Evolutionary conservation across 1,140 invertebrate species (phyloP).

Genomic region (Trichonephila clavata): DNA sequence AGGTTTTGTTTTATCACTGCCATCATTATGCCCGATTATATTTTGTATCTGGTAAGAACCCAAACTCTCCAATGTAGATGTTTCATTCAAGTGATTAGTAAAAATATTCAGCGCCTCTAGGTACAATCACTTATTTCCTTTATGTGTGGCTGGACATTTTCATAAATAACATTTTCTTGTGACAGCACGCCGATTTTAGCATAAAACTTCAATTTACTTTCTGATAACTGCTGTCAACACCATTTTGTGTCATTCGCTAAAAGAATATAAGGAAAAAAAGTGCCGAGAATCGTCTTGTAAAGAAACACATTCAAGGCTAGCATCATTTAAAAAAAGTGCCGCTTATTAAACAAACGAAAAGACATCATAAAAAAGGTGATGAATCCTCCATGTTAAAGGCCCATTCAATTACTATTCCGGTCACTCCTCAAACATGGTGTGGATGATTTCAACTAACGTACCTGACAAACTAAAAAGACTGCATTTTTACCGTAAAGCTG

Average conservation of each 20-base stretch:
- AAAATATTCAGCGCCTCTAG: background rate
- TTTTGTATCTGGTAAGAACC: too few relatives aligned
- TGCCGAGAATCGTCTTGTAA: background rate
- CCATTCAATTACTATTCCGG: conserved; percentile 57
- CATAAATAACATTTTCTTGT: conserved; percentile 46
- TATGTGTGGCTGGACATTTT: conserved; percentile 1
- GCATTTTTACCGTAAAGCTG: background rate
- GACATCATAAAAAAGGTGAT: conserved; percentile 65
- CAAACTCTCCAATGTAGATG: background rate
- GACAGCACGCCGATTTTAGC: conserved; percentile 36
- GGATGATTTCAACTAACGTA: conserved; percentile 46
- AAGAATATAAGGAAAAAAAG: conserved; percentile 26
- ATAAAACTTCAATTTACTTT: conserved; percentile 56
- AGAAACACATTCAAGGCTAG: conserved; percentile 46
- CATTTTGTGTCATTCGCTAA: conserved; percentile 52
- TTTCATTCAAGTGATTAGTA: conserved; percentile 16
- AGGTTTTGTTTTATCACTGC: background rate
- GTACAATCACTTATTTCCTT: background rate
- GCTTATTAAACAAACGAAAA: conserved; percentile 66
- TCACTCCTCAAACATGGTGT: conserved; percentile 61
- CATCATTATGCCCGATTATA: too few relatives aligned
- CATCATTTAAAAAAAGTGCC: conserved; percentile 56
- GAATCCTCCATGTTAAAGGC: conserved; percentile 37
- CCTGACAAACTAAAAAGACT: conserved; percentile 26
- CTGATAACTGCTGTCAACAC: conserved; percentile 54